Conservation (phyloP, 1,140 invertebrate species). For the Drosophila ercepeae region DNA sequence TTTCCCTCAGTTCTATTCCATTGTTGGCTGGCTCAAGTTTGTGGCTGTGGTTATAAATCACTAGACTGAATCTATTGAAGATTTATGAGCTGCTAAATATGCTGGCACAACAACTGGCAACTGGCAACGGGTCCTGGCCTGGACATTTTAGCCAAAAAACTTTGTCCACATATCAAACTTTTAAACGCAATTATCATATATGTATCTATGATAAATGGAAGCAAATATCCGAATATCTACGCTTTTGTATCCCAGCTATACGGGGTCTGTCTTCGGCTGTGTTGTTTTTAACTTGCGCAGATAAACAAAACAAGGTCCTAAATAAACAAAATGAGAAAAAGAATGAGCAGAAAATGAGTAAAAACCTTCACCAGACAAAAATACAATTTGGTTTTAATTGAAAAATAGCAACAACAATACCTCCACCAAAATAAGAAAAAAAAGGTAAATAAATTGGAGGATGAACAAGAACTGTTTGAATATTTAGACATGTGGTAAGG, state of each 20-base stretch:
- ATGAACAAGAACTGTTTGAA: conserved; percentile 10
- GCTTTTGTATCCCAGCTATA: neutral
- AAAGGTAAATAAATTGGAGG: conserved; percentile 5
- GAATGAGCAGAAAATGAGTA: conserved; percentile 36
- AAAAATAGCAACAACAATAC: conserved; percentile 56
- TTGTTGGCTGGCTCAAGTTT: conserved; percentile 38
- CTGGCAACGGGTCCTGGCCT: conserved; percentile 6
- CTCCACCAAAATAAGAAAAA: neutral
- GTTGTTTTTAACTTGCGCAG: conserved; percentile 65
- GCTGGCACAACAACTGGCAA: conserved; percentile 36
- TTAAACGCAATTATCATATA: conserved; percentile 68
- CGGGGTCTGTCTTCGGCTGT: conserved; percentile 24
- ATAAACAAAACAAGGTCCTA: conserved; percentile 72
- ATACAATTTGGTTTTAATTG: conserved; percentile 71
- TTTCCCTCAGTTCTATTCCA: conserved; percentile 4
- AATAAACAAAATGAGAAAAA: conserved; percentile 62
- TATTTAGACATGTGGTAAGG: neutral
- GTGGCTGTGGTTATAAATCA: conserved; percentile 64
- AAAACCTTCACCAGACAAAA: conserved; percentile 56
- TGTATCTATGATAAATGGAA: conserved; percentile 20
- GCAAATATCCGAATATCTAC: neutral
- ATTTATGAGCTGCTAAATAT: conserved; percentile 80
- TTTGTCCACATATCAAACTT: conserved; percentile 57
- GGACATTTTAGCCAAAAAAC: conserved; percentile 32
- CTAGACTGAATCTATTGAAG: conserved; percentile 64